These are phyloP conservation scores for Lochmaea crataegi DNA, from an alignment of 2,888 invertebrate genomes.

Conservation along the genomic window DNA sequence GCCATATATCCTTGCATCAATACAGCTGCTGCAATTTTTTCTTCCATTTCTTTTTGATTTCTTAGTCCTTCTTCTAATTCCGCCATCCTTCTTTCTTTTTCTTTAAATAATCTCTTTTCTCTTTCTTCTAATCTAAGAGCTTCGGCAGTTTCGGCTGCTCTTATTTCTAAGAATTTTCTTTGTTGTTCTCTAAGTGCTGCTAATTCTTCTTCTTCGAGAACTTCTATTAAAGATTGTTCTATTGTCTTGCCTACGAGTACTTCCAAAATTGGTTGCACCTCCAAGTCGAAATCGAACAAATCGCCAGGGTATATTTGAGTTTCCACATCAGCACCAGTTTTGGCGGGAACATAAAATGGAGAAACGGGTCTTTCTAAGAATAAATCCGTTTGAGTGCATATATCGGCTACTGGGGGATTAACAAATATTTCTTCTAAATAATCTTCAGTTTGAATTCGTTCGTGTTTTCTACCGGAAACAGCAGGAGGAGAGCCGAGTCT, in stretches of 20 bases:
- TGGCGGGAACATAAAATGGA: conserved; percentile 82
- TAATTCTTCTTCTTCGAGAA: conserved; percentile 93
- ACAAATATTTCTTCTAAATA: conserved; percentile 88
- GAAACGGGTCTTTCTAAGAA: conserved; percentile 85
- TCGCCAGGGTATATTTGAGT: conserved; percentile 94
- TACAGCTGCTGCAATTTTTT: conserved; percentile 80
- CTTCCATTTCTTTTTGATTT: conserved; percentile 80
- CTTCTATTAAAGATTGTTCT: conserved; percentile 90
- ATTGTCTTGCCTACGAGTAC: conserved; percentile 89
- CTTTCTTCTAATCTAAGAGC: conserved; percentile 78
- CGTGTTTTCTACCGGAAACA: conserved; percentile 85
- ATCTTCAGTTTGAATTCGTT: conserved; percentile 89
- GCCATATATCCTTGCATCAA: conserved; percentile 89
- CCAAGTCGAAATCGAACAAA: conserved; percentile 91
- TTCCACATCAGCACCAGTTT: conserved; percentile 76
- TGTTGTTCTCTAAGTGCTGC: conserved; percentile 84
- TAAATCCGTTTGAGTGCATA: conserved; percentile 84
- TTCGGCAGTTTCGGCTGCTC: conserved; percentile 87
- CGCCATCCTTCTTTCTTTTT: conserved; percentile 79
- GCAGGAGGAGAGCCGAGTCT: conserved; percentile 80
- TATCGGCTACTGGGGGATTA: conserved; percentile 80
- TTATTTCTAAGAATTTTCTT: conserved; percentile 75
- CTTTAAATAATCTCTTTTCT: conserved; percentile 75
- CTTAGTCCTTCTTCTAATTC: conserved; percentile 75
- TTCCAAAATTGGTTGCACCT: conserved; percentile 91